Percentiles rank a stretch among this genome's conserved stretches.
Conservation (phyloP, 2,113 vertebrate species). For the Lynx canadensis region DNA sequence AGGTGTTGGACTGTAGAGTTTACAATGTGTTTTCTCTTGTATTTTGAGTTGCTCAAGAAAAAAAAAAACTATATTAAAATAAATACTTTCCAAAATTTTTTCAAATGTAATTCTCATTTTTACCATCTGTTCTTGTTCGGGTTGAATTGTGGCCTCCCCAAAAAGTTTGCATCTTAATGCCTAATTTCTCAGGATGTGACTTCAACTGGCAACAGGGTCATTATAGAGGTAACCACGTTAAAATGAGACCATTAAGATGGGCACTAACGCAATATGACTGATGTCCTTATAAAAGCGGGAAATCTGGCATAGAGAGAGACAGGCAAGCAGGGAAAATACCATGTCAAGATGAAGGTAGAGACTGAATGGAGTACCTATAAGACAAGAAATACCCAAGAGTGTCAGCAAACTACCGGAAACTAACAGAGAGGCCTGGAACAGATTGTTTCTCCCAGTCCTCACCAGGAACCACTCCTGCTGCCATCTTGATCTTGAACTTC, state of each 20-base stretch:
- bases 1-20: background rate
- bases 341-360: background rate
- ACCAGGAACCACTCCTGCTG: background rate
- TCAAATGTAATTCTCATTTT: background rate
- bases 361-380: background rate
- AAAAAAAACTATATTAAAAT: conserved; percentile 22
- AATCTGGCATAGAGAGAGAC: background rate
- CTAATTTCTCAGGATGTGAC: background rate
- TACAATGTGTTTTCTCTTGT: background rate
- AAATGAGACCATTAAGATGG: background rate
- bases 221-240: background rate
- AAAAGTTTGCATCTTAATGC: background rate
- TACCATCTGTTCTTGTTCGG: background rate
- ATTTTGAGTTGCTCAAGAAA: conserved; percentile 14
- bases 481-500: background rate
- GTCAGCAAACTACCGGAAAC: background rate
- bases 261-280: background rate
- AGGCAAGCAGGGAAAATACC: background rate
- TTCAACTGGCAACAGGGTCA: background rate
- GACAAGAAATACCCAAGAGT: background rate
- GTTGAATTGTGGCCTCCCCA: background rate
- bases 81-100: background rate
- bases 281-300: background rate
- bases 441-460: too few species aligned
- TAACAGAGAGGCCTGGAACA: background rate